Evolutionary conservation across 2,797 vertebrate species (phyloP).

Genomic region (Danio tinwini): DNA sequence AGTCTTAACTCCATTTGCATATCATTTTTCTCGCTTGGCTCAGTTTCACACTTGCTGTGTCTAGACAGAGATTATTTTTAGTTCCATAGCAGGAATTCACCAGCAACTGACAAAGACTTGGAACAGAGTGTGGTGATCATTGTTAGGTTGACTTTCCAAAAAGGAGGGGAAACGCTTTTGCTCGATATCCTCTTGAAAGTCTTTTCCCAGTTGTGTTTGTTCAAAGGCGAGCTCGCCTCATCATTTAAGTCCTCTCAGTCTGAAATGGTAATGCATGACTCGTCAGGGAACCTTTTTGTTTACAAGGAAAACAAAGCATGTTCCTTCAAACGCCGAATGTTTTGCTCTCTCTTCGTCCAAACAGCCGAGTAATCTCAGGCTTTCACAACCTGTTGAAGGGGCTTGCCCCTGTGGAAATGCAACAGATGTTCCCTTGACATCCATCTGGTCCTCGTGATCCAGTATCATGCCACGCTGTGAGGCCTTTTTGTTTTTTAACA

Average conservation of each 20-base stretch:
- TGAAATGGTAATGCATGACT: slow-evolving; percentile 74
- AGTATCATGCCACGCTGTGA: slow-evolving; percentile 62
- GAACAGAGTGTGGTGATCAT: slow-evolving; percentile 40
- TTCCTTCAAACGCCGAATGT: slow-evolving; percentile 68
- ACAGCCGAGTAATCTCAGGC: slow-evolving; percentile 56
- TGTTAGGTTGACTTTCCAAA: slow-evolving; percentile 46
- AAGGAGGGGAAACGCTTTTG: slow-evolving; percentile 44
- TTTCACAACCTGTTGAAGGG: slow-evolving; percentile 62
- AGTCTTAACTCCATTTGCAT: slow-evolving; percentile 57
- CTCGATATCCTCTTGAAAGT: slow-evolving; percentile 55
- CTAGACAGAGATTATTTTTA: slow-evolving; percentile 65
- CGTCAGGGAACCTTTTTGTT: slow-evolving; percentile 72
- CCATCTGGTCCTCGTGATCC: slow-evolving; percentile 74
- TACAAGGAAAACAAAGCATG: slow-evolving; percentile 76
- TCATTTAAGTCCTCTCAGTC: slow-evolving; percentile 53
- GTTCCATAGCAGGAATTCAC: slow-evolving; percentile 55
- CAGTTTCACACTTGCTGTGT: slow-evolving; percentile 58
- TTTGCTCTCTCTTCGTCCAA: slow-evolving; percentile 60
- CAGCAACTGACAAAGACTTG: slow-evolving; percentile 53
- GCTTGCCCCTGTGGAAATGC: slow-evolving; percentile 68
- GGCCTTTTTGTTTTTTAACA: slow-evolving; percentile 45
- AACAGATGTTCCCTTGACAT: slow-evolving; percentile 82
- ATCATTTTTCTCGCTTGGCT: slow-evolving; percentile 58
- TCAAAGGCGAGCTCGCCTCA: slow-evolving; percentile 58
- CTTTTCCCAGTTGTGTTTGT: slow-evolving; percentile 60